Base-by-base conservation (phyloP, 35 echinoderm and acorn worm species). In the Lytechinus variegatus region DNA sequence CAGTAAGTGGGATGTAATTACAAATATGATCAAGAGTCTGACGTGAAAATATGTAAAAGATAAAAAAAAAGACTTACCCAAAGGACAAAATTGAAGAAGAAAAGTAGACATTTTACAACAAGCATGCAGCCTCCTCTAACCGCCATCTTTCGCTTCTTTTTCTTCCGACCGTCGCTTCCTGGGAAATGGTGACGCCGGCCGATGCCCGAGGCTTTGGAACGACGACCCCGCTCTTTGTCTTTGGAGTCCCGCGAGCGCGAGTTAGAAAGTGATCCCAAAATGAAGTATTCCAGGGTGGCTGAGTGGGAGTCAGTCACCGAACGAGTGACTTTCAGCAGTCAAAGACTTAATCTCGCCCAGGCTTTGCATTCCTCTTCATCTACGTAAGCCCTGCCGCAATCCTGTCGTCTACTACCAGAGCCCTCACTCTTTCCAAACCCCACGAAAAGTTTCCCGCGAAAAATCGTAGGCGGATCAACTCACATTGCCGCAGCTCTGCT, bases 81-180 rank as follows among this genome's bases (percentile, higher is more conserved):
- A 27, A 97, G 90, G 56, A 97, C 95, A 86, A 97, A 97, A 61
- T 97, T 97, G 95, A 97, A 97, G 89, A 97, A 93, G 87, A 97
- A 97, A 28, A 97, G 96, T 5, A 97, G 89, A 53, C 95, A 92
- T 95, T 97, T 97, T 27, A 97, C 96, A n/a, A 97, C 14, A 13
- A 97, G 88, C 71, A 97, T 95, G 53, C 96, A 97, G 21, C 96
- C 96, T 61, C 96, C 96, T 27, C 79, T 57, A 56, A 97, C 95
- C 16, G 96, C 96, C 96, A 97, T 97, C 92, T 92, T 97, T 33
- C 96, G 61, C 5, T 95, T 95, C 87, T 95, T 87, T 88, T 93
- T 92, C 54, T 92, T 24, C 54, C 52, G 86, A 93, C 91, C n/a
- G 27, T 87, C 72, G 87, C 86, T 28, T 51, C 61, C 56, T 5